Base-by-base conservation (phyloP, 92 coral and sea anemone genomes). In the Porites lobata region DNA sequence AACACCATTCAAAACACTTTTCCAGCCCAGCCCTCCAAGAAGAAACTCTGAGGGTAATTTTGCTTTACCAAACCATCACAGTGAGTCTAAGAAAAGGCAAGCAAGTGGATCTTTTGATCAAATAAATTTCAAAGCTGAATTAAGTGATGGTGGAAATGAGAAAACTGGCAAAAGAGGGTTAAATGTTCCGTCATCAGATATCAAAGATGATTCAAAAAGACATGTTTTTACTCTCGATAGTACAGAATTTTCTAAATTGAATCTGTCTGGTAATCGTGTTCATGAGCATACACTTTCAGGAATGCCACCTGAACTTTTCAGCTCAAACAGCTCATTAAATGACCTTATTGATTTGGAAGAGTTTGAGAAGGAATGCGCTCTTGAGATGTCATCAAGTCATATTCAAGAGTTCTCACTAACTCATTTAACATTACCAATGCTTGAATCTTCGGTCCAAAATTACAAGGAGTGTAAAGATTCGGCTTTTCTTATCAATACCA, bases 311-410 rank as follows among this genome's bases (percentile, higher is more conserved):
- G 95, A 93, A 32, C 68, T 95, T 50, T 90, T 85, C 74, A 94
- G 91, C 56, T 95, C 96, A n/a, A 90, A 86, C 76, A 88, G 92
- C 47, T 95, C 98, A 0, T 53, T 86, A 29, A 93, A 93, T 85
- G 98, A 94, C 19, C n/a, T 84, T 12, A 69, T 88, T 58, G 86
- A 85, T 76, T 87, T 97, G 72, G 99, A 96, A 73, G 96, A 92
- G 70, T 97, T 97, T 94, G 99, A 97, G 83, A 94, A 90, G 47
- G 96, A 97, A 85, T 97, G 99, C 81, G 99, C 96, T 32, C 91
- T 97, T 56, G 99, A 97, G 73, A 95, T 97, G 99, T 97, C 98
- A 12, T 87, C 98, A 8, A 94, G 98, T 24, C 83, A 88, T 75
- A 79, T 94, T 73, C 94, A 94, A 61, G 99, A 97, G 66, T 96